Percentiles rank a stretch among this genome's conserved stretches.
Evolutionary conservation across 1,140 invertebrate genomes (phyloP).

Genomic region (Triops longicaudatus): DNA sequence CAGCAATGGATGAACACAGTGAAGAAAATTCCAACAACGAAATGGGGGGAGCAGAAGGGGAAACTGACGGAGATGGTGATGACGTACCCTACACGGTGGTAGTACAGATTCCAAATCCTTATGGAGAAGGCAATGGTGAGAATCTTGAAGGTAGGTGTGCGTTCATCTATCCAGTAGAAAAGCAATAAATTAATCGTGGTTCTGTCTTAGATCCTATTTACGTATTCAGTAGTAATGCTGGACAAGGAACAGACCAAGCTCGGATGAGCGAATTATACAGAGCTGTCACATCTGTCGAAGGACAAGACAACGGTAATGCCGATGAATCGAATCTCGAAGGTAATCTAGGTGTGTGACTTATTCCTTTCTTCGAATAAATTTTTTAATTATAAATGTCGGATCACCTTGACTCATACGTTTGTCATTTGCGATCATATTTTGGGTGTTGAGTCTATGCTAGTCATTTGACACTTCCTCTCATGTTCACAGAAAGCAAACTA

Average conservation of each 20-base stretch:
- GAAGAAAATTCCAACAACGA: slow-evolving; percentile 4
- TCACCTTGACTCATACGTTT: too few relatives aligned
- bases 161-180: not conserved
- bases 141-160: not conserved
- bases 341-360: not conserved
- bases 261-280: slow-evolving; percentile 26
- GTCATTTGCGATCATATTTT: too few relatives aligned
- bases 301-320: not conserved
- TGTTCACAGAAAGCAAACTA: too few relatives aligned
- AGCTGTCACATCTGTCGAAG: slow-evolving; percentile 28
- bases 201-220: slow-evolving; percentile 25
- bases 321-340: slow-evolving; percentile 8
- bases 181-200: not conserved
- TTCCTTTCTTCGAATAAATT: not conserved
- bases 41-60: slow-evolving; percentile 20
- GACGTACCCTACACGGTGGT: slow-evolving; percentile 27
- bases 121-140: slow-evolving; percentile 25
- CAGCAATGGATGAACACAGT: not conserved
- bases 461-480: too few relatives aligned
- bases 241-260: slow-evolving; percentile 21
- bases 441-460: too few relatives aligned
- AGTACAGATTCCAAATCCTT: slow-evolving; percentile 29
- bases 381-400: not conserved
- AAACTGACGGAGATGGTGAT: slow-evolving; percentile 16
- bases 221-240: slow-evolving; percentile 26